phyloP scores from a whole-genome alignment of 2,113 vertebrate genomes.

The Ameiurus melas region DNA sequence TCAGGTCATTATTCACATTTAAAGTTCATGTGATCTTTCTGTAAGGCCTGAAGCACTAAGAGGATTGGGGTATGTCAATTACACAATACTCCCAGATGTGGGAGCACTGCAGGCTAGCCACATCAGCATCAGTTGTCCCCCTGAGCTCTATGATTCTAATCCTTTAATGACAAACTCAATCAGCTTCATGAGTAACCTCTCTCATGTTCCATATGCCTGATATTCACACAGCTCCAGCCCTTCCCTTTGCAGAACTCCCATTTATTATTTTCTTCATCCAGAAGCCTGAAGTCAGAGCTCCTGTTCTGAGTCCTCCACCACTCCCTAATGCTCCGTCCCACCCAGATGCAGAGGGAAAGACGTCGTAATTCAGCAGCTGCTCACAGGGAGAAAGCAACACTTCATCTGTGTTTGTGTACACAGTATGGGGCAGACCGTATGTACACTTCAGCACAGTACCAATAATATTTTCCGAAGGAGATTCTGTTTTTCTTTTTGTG shows the following conservation, averaged over 20 bases:
- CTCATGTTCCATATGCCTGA: constrained; percentile 14
- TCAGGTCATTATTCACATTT: neutral
- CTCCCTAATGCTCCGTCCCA: constrained; percentile 19
- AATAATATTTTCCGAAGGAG: constrained; percentile 71
- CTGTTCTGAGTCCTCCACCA: constrained; percentile 36
- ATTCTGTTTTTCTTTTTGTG: constrained; percentile 61
- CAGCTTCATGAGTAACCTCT: constrained; percentile 55
- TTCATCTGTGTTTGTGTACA: constrained; percentile 68
- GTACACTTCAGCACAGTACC: constrained; percentile 55
- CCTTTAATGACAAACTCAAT: constrained; percentile 69
- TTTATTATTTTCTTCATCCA: constrained; percentile 17
- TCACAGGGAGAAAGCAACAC: constrained; percentile 57
- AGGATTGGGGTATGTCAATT: constrained; percentile 2
- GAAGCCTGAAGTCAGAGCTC: constrained; percentile 46
- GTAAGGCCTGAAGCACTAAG: neutral
- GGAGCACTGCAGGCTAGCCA: constrained; percentile 40
- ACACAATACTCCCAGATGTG: constrained; percentile 60
- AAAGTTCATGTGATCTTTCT: neutral
- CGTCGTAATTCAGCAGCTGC: constrained; percentile 40
- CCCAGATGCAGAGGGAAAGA: constrained; percentile 51
- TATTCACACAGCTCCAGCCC: constrained; percentile 22
- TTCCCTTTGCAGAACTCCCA: constrained; percentile 20
- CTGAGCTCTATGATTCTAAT: constrained; percentile 63
- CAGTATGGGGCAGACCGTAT: constrained; percentile 55
- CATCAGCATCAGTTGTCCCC: constrained; percentile 58